A percentile compares a stretch with the other conserved stretches of the same genome.
Conservation (phyloP, 2,888 invertebrate species). For the Suillia variegata region DNA sequence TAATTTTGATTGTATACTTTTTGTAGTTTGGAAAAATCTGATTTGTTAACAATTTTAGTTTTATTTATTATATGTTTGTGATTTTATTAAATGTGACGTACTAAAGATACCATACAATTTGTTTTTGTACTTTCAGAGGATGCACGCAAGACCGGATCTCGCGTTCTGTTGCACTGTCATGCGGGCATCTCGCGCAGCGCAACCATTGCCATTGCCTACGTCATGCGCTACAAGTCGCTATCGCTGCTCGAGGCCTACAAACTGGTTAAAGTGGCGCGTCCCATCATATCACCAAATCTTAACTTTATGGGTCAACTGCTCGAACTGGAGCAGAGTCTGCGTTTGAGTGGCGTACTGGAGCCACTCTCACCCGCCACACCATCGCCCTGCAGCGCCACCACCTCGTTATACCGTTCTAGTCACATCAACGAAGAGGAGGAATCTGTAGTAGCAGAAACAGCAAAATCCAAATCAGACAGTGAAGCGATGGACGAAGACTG, state of each 20-base stretch:
- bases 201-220: constrained; percentile 92
- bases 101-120: too few species aligned
- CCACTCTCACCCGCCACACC: constrained; percentile 42
- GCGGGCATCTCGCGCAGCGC: constrained; percentile 94
- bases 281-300: constrained; percentile 92
- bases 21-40: too few species aligned
- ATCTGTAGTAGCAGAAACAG: neutral
- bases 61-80: too few species aligned
- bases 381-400: constrained; percentile 15
- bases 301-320: constrained; percentile 92
- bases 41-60: too few species aligned
- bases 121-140: constrained; percentile 62
- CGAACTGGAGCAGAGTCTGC: constrained; percentile 77
- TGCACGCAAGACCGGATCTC: constrained; percentile 60
- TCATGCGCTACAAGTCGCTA: constrained; percentile 86
- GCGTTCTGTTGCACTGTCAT: constrained; percentile 90
- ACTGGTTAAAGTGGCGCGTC: constrained; percentile 81
- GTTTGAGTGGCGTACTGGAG: constrained; percentile 58
- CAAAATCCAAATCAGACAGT: constrained; percentile 44
- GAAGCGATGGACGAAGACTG: constrained; percentile 48
- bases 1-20: too few species aligned
- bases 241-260: constrained; percentile 87
- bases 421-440: constrained; percentile 24
- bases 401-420: constrained; percentile 23
- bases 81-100: too few species aligned